Conservation (phyloP, 2,113 vertebrate species). For the Procavia capensis region DNA sequence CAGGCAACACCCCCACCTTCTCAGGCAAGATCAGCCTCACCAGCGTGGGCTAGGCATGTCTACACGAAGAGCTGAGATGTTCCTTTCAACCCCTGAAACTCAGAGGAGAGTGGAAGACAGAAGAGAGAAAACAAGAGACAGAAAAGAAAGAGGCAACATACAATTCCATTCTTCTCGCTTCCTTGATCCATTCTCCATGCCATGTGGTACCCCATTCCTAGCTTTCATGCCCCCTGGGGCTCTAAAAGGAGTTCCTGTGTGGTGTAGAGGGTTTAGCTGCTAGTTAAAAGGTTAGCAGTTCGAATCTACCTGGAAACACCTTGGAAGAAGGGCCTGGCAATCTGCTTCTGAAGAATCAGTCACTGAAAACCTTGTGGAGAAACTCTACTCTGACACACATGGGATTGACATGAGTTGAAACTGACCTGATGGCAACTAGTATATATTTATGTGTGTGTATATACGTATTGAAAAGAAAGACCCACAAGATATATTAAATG, state of each 20-base stretch:
- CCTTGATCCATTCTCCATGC: background rate
- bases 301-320: no score
- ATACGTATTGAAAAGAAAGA: background rate
- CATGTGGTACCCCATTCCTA: background rate
- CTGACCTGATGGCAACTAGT: no score
- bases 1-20: background rate
- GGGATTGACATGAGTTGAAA: no score
- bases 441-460: no score
- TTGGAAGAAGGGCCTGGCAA: no score
- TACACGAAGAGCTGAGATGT: background rate
- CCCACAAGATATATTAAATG: background rate
- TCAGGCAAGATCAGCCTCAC: no score
- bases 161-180: no score
- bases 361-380: no score
- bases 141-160: background rate
- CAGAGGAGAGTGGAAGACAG: background rate
- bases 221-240: background rate
- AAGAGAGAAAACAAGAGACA: background rate
- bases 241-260: background rate
- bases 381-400: no score
- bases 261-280: no score
- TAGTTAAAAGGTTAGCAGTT: no score
- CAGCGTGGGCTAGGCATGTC: background rate
- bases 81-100: rapidly evolving
- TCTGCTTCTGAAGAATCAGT: no score